These are phyloP conservation scores for Pentamera pediparva DNA, from an alignment of 53 echinoderm and acorn worm species.

Conservation along the genomic window DNA sequence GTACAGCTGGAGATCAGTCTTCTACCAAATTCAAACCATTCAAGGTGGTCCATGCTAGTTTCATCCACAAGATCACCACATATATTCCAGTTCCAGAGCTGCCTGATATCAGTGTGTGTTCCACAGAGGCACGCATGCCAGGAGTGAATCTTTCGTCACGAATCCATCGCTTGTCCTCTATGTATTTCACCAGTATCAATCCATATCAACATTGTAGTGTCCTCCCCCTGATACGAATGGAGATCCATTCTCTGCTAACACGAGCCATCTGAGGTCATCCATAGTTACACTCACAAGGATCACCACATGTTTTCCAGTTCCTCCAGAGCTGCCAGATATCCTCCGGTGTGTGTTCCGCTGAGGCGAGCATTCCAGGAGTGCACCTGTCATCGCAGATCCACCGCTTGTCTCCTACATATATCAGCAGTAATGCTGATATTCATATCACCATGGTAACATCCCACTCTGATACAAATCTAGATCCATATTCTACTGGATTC, in stretches of 20 bases:
- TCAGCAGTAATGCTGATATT: constrained; percentile 67
- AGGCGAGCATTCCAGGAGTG: constrained; percentile 52
- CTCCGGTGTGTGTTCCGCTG: constrained; percentile 62
- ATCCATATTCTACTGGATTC: background rate
- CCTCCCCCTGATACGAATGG: constrained; percentile 85
- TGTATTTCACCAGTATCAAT: constrained; percentile 57
- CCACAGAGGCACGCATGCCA: constrained; percentile 65
- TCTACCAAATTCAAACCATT: too few relatives aligned
- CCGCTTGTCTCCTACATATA: constrained; percentile 59
- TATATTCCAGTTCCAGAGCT: constrained; percentile 57
- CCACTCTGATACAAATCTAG: too few relatives aligned
- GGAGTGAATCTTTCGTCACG: constrained; percentile 63
- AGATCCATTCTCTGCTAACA: too few relatives aligned
- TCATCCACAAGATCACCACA: constrained; percentile 80
- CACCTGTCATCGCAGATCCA: constrained; percentile 77
- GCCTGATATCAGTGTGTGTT: constrained; percentile 56
- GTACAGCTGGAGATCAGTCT: too few relatives aligned
- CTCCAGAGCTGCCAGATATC: constrained; percentile 59
- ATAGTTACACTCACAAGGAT: constrained; percentile 93
- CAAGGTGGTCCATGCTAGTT: too few relatives aligned
- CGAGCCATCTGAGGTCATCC: too few relatives aligned
- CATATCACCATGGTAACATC: constrained; percentile 92
- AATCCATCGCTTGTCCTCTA: constrained; percentile 64
- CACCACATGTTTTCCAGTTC: constrained; percentile 54
- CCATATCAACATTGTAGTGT: constrained; percentile 90